phyloP scores from a whole-genome alignment of 2,888 invertebrate genomes.

The Priocnemis perturbator region DNA sequence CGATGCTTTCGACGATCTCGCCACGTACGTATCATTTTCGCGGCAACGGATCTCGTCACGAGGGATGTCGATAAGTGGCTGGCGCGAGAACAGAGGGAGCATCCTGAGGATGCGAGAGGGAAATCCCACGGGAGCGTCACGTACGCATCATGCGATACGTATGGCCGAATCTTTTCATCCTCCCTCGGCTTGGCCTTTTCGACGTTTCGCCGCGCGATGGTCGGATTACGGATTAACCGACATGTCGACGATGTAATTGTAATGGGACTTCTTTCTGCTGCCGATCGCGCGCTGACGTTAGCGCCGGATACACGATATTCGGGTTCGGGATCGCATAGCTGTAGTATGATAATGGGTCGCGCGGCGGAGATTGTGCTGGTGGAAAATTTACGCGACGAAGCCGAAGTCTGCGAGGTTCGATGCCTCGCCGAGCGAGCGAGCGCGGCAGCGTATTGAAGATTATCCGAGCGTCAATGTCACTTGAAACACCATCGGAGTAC shows the following conservation, averaged over 20 bases:
- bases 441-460: not conserved
- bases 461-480: not conserved
- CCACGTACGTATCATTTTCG: slow-evolving; percentile 42
- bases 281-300: not conserved
- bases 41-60: slow-evolving; percentile 34
- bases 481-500: no score
- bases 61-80: slow-evolving; percentile 43
- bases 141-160: slow-evolving; percentile 31
- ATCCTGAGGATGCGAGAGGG: slow-evolving; percentile 10
- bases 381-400: no score
- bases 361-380: no score
- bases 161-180: slow-evolving; percentile 15
- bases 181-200: not conserved
- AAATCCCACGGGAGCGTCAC: slow-evolving; percentile 34
- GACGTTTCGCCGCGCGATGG: not conserved
- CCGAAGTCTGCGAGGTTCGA: no score
- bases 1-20: slow-evolving; percentile 12
- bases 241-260: slow-evolving; percentile 20
- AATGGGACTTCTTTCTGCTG: not conserved
- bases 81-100: slow-evolving; percentile 23
- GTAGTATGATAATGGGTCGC: no score
- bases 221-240: slow-evolving; percentile 27
- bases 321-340: no score
- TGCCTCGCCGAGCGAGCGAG: not conserved
- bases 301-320: no score